Evolutionary conservation across 2,797 vertebrate genomes (phyloP).

Genomic region (Iguana delicatissima): DNA sequence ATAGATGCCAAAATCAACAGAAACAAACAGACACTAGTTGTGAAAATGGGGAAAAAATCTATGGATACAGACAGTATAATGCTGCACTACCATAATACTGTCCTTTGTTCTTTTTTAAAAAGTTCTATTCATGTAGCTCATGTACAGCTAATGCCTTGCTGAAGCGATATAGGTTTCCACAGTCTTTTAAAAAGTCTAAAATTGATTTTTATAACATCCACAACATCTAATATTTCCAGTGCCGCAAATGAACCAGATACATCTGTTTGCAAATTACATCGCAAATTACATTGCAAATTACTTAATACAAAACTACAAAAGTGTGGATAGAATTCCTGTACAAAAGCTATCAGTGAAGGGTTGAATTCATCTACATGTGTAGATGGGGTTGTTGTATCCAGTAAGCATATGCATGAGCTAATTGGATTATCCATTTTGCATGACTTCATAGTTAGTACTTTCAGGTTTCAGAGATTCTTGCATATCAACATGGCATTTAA

Average conservation of each 20-base stretch:
- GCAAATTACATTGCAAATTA: constrained; percentile 44
- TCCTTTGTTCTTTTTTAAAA: not conserved
- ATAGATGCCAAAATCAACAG: too few relatives aligned
- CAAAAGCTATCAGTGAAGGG: constrained; percentile 34
- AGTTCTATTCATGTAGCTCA: constrained; percentile 23
- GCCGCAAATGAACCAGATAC: constrained; percentile 31
- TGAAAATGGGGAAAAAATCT: not conserved
- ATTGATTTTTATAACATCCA: constrained; percentile 30
- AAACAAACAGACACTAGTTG: not conserved
- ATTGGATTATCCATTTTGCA: constrained; percentile 72
- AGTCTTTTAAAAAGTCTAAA: constrained; percentile 35
- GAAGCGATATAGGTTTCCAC: constrained; percentile 8
- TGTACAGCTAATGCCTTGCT: constrained; percentile 6
- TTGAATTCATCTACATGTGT: constrained; percentile 61
- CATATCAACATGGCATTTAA: constrained; percentile 65
- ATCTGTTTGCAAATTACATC: constrained; percentile 45
- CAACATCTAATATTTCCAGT: constrained; percentile 42
- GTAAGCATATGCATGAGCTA: constrained; percentile 63
- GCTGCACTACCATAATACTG: not conserved
- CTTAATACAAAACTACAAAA: constrained; percentile 47
- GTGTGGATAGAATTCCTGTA: constrained; percentile 29
- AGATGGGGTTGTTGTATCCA: constrained; percentile 53
- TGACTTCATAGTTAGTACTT: constrained; percentile 63
- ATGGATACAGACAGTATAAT: not conserved
- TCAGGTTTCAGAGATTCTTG: constrained; percentile 62